These are phyloP conservation scores for Macrosiphum euphorbiae DNA, from an alignment of 2,888 invertebrate species.

Conservation along the genomic window DNA sequence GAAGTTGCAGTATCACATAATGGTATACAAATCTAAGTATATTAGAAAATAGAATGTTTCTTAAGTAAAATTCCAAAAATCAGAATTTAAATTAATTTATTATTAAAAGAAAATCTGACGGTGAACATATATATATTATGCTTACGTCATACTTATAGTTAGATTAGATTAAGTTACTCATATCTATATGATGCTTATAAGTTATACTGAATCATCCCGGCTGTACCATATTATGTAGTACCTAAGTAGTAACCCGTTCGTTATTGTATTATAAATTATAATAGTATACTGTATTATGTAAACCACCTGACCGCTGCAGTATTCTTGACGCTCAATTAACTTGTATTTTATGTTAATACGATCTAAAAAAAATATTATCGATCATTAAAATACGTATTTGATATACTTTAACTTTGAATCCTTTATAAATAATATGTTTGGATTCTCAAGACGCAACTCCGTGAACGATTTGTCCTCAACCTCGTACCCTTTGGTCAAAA, in stretches of 20 bases:
- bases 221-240: not conserved
- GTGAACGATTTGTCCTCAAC: constrained; percentile 42
- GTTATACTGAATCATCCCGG: not conserved
- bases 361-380: not conserved
- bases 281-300: not conserved
- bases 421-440: not conserved
- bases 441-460: not conserved
- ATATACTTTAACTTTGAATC: constrained; percentile 1
- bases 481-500: constrained; percentile 37
- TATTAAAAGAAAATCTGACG: not conserved
- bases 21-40: no score
- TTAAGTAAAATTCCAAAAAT: not conserved
- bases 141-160: no score
- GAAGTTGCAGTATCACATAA: no score
- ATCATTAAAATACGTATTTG: not conserved
- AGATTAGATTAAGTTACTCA: no score
- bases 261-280: no score
- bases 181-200: not conserved
- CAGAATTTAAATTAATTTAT: not conserved
- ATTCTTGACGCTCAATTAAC: not conserved
- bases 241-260: no score
- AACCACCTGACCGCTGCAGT: not conserved
- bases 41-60: no score
- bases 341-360: not conserved
- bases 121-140: no score